Percentiles rank a stretch among this genome's conserved stretches.
Evolutionary conservation across 1,140 invertebrate species (phyloP).

Genomic region (Drosophila tristis): DNA sequence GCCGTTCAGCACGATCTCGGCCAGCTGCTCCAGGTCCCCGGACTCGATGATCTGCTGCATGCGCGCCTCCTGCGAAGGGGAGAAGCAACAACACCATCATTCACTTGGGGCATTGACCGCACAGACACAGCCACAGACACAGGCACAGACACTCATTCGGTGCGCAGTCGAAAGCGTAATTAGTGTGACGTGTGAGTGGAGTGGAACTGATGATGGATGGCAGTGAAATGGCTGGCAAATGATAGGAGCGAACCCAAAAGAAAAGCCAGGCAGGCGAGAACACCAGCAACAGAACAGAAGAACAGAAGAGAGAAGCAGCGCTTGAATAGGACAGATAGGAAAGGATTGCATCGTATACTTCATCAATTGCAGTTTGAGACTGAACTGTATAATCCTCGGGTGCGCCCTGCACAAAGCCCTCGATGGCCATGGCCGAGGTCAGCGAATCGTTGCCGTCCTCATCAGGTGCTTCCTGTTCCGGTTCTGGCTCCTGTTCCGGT

Average conservation of each 20-base stretch:
- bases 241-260: slow-evolving; percentile 24
- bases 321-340: slow-evolving; percentile 29
- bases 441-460: slow-evolving; percentile 74
- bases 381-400: slow-evolving; percentile 85
- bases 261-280: slow-evolving; percentile 22
- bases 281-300: not conserved
- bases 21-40: slow-evolving; percentile 95
- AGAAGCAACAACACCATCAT: slow-evolving; percentile 14
- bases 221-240: slow-evolving; percentile 25
- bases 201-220: not conserved
- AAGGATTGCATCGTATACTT: slow-evolving; percentile 74
- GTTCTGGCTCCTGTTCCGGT: slow-evolving; percentile 41
- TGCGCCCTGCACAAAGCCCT: slow-evolving; percentile 87
- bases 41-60: slow-evolving; percentile 88
- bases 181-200: slow-evolving; percentile 14
- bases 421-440: slow-evolving; percentile 85
- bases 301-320: slow-evolving; percentile 3
- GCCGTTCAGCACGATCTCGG: slow-evolving; percentile 93
- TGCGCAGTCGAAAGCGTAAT: slow-evolving; percentile 36
- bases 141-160: not conserved
- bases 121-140: no score
- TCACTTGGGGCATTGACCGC: not conserved
- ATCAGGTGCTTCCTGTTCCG: slow-evolving; percentile 39
- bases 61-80: slow-evolving; percentile 85
- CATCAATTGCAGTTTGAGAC: slow-evolving; percentile 84